Evolutionary conservation across 2,797 vertebrate species (phyloP).

Genomic region (Sebastes vulpes): DNA sequence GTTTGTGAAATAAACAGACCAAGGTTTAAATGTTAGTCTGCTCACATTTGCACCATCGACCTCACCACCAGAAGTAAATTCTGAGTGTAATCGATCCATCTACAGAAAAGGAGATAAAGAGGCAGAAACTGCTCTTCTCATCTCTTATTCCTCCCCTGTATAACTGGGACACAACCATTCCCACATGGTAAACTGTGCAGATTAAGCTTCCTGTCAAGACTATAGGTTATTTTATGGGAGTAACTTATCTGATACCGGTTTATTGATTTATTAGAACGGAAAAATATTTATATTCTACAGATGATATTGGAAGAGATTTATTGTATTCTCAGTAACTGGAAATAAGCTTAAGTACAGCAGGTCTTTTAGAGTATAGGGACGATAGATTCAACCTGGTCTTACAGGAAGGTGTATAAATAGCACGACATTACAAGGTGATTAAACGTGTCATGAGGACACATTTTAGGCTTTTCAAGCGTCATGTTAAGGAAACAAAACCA

Average conservation of each 20-base stretch:
- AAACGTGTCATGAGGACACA: too few species aligned
- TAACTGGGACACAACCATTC: not conserved
- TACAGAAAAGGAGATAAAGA: not conserved
- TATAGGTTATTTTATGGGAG: not conserved
- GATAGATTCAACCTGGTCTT: not conserved
- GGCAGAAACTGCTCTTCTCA: not conserved
- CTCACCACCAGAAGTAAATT: not conserved
- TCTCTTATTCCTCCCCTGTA: not conserved
- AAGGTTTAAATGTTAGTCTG: not conserved
- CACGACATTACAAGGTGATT: too few species aligned
- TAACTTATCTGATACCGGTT: not conserved
- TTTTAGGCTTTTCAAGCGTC: too few species aligned
- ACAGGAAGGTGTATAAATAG: too few species aligned
- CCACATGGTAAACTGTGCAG: not conserved
- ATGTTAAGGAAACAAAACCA: too few species aligned
- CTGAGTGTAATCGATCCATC: not conserved
- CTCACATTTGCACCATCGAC: not conserved
- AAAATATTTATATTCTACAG: not conserved
- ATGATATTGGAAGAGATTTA: not conserved
- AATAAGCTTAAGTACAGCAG: not conserved
- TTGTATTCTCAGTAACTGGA: not conserved
- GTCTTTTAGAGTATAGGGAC: not conserved
- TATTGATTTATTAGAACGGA: not conserved
- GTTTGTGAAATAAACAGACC: constrained; percentile 15
- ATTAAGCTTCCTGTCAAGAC: not conserved